Evolutionary conservation across 2,797 vertebrate species (phyloP).

Genomic region (Falco concolor): DNA sequence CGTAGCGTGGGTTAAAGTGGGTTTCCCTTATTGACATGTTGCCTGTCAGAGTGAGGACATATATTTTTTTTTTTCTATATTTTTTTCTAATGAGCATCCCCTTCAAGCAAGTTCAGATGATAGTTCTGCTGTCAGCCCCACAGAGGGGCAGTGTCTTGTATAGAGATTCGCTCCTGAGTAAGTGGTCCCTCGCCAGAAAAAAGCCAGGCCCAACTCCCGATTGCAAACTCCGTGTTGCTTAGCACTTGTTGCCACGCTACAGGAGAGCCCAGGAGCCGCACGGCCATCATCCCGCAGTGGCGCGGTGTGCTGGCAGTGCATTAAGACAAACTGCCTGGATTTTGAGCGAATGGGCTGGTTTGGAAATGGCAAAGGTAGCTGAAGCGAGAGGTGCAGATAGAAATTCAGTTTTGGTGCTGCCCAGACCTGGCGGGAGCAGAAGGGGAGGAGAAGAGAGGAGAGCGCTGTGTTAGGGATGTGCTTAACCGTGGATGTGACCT

Average conservation of each 20-base stretch:
- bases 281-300: neutral
- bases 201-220: neutral
- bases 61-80: neutral
- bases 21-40: neutral
- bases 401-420: neutral
- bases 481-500: conserved; percentile 21
- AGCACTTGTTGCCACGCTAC: conserved; percentile 64
- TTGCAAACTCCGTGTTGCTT: neutral
- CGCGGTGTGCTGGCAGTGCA: accelerated
- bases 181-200: neutral
- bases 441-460: neutral
- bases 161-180: neutral
- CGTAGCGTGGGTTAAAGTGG: neutral
- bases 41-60: neutral
- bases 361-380: neutral
- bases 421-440: neutral
- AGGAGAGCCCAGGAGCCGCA: neutral
- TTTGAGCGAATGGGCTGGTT: neutral
- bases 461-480: neutral
- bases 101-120: neutral
- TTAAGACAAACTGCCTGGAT: neutral
- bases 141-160: neutral
- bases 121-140: neutral
- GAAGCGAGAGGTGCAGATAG: accelerated
- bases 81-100: neutral